Conservation (phyloP, 2,113 vertebrate species). For the Bothrops jararaca region DNA sequence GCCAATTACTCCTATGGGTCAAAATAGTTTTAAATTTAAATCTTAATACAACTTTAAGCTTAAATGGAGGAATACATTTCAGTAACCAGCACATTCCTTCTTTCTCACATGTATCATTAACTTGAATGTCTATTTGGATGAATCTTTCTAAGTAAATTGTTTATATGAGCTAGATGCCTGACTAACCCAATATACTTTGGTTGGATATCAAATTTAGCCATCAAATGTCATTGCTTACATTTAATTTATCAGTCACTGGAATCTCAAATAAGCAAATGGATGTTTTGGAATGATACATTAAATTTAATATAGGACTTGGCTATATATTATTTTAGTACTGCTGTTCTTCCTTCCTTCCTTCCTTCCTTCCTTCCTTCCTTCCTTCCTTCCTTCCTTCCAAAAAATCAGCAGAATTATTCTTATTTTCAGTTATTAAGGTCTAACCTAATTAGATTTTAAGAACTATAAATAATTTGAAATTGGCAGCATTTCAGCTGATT, state of each 20-base stretch:
- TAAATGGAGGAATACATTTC: neutral
- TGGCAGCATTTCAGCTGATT: neutral
- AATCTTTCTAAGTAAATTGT: slow-evolving; percentile 34
- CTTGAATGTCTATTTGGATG: slow-evolving; percentile 20
- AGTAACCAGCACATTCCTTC: slow-evolving; percentile 18
- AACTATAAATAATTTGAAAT: neutral
- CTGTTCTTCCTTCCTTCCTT: neutral
- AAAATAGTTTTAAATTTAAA: neutral
- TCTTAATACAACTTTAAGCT: neutral
- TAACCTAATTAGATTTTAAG: neutral
- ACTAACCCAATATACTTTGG: slow-evolving; percentile 22
- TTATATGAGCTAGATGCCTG: neutral
- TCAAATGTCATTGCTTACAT: slow-evolving; percentile 6
- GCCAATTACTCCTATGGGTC: neutral
- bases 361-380: neutral
- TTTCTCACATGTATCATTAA: slow-evolving; percentile 12
- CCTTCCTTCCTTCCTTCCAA: neutral
- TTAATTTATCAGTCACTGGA: slow-evolving; percentile 8
- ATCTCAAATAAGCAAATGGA: neutral
- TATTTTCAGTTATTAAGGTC: neutral
- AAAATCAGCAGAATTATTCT: neutral
- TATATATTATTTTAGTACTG: neutral
- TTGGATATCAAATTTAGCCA: slow-evolving; percentile 11
- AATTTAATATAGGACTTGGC: neutral
- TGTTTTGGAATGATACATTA: neutral